Evolutionary conservation across 2,797 vertebrate species (phyloP).

Genomic region (Microctenopoma steveboyesi): DNA sequence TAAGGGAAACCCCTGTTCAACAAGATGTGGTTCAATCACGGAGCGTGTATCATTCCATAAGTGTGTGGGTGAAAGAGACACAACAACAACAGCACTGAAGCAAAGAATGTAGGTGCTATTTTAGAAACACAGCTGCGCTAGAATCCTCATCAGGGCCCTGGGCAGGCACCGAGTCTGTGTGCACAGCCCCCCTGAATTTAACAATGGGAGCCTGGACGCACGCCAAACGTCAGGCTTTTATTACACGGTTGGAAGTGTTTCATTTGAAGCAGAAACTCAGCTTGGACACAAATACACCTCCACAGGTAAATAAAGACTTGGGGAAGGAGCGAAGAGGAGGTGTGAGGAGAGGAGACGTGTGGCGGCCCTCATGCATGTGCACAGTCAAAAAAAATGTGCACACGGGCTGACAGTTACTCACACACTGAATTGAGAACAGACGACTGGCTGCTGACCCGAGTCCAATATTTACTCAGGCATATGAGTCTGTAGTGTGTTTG

Average conservation of each 20-base stretch:
- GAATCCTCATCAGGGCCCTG: conserved; percentile 37
- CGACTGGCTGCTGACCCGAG: conserved; percentile 67
- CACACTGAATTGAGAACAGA: conserved; percentile 55
- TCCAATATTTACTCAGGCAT: conserved; percentile 80
- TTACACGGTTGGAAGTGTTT: conserved; percentile 62
- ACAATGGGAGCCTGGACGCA: conserved; percentile 52
- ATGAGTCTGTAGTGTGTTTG: conserved; percentile 46
- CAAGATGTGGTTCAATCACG: conserved; percentile 36
- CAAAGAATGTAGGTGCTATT: conserved; percentile 31
- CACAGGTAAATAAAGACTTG: conserved; percentile 64
- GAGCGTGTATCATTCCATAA: conserved; percentile 29
- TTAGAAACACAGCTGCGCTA: conserved; percentile 44
- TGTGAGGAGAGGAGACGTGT: conserved; percentile 7
- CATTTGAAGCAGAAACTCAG: conserved; percentile 48
- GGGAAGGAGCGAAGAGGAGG: background rate
- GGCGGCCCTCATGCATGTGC: conserved; percentile 15
- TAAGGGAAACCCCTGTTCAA: conserved; percentile 28
- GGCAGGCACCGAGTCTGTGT: conserved; percentile 45
- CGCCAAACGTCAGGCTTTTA: conserved; percentile 62
- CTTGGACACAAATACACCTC: conserved; percentile 61
- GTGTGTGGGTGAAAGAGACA: conserved; percentile 22
- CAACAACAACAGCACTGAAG: conserved; percentile 34
- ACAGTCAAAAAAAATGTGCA: conserved; percentile 36
- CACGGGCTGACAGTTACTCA: conserved; percentile 42
- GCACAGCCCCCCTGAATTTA: conserved; percentile 35